Evolutionary conservation across 2,888 invertebrate species (phyloP), one percentile per base, ranked within the genome.

Genomic region (Globia sparganii): DNA sequence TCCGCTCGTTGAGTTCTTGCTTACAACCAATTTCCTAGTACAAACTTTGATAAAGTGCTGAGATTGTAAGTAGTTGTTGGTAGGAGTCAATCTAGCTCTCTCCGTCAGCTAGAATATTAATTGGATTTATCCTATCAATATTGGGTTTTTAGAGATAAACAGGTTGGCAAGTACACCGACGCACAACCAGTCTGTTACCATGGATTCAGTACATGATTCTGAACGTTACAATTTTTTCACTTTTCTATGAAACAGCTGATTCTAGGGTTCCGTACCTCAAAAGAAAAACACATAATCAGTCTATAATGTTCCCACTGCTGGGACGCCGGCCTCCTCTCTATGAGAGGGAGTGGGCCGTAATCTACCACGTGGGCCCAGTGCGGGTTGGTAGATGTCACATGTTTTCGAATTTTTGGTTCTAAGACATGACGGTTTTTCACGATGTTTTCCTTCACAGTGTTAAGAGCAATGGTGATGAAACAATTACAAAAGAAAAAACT

Each of bases 1-100:
- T 28, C n/a, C 49, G 28, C 62, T 75, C 59, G 69, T 74, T 58
- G 43, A 86, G 72, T 59, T 78, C 62, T 58, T 61, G 25, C 58
- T 77, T 68, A 73, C 66, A 71, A 34, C 49, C 83, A 81, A 75
- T 82, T 82, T 75, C 58, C 75, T 67, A 56, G 67, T 75, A 49
- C 68, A 72, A 75, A 77, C 59, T 80, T 78, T 72, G 75, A 79
- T 86, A 65, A 72, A 75, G 37, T 67, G 46, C 31, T 64, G 65
- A 64, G 61, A 66, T 75, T 78, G 37, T 69, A 61, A 49, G 25
- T 67, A 43, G 70, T 77, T 62, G 56, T 80, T 75, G 59, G 64
- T 69, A 37, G 25, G 28, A 77, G 31, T 65, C 40, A 72, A 74
- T 80, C 46, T 66, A 61, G n/a, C 40, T 69, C 13, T 67, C 18